These are phyloP conservation scores for Plestiodon gilberti DNA, from an alignment of 2,113 vertebrate species.

Conservation along the genomic window DNA sequence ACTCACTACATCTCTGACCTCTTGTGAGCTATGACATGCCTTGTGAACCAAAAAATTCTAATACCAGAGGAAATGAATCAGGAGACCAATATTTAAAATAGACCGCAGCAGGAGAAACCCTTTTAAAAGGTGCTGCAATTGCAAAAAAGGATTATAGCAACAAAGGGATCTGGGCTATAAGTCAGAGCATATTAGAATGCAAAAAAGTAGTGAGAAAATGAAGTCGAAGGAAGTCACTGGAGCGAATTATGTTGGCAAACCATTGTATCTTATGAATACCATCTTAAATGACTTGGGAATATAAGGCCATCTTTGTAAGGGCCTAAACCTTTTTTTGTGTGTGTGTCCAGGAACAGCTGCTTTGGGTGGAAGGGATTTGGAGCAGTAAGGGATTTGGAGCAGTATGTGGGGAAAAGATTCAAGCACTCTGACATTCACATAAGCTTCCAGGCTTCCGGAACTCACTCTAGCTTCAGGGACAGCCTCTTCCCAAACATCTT, in stretches of 20 bases:
- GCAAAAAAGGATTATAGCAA: slow-evolving; percentile 7
- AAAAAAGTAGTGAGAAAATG: neutral
- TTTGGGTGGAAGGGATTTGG: too few species aligned
- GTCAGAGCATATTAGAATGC: neutral
- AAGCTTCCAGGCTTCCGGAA: neutral
- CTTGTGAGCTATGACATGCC: slow-evolving; percentile 19
- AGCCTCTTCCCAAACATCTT: neutral
- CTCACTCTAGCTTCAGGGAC: neutral
- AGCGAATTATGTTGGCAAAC: neutral
- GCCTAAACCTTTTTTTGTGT: neutral
- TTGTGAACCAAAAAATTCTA: slow-evolving; percentile 12
- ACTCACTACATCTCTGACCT: neutral
- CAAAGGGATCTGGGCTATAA: slow-evolving; percentile 33
- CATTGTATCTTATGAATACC: neutral
- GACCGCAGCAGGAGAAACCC: neutral
- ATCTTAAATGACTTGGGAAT: neutral
- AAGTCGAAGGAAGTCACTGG: neutral
- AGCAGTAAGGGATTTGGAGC: too few species aligned
- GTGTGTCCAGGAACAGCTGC: too few species aligned
- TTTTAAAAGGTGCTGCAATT: slow-evolving; percentile 36
- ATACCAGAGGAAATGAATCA: neutral
- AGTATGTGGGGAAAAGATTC: neutral
- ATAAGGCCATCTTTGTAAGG: neutral
- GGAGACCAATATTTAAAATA: slow-evolving; percentile 18
- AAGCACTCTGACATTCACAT: neutral